A percentile compares a stretch with the other conserved stretches of the same genome.
Evolutionary conservation across 1,140 invertebrate species (phyloP).

Genomic region (Orius insidiosus): DNA sequence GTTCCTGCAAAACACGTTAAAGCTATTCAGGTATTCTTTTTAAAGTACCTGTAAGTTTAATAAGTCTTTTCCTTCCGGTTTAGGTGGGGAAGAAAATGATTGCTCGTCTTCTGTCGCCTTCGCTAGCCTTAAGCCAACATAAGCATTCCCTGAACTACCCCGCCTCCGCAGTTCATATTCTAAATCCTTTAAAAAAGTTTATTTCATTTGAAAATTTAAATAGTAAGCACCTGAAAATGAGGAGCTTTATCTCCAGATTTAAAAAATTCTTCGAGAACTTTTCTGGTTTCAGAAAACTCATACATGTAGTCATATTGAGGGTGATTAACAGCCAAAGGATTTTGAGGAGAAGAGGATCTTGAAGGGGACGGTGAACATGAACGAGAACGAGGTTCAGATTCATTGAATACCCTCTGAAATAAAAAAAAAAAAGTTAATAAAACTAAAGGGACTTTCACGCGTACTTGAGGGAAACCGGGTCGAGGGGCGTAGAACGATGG

Average conservation of each 20-base stretch:
- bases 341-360: conserved; percentile 24
- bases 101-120: conserved; percentile 29
- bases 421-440: not conserved
- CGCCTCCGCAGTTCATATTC: conserved; percentile 63
- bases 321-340: conserved; percentile 8
- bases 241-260: conserved; percentile 43
- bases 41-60: conserved; percentile 16
- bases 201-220: not conserved
- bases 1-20: conserved; percentile 13
- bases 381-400: conserved; percentile 22
- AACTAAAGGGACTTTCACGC: not conserved
- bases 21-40: not conserved
- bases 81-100: conserved; percentile 12
- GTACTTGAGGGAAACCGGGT: conserved; percentile 48
- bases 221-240: conserved; percentile 22
- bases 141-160: conserved; percentile 42
- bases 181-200: conserved; percentile 37
- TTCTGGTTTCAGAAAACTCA: conserved; percentile 77
- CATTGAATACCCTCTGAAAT: conserved; percentile 21
- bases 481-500: conserved; percentile 45
- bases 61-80: conserved; percentile 16
- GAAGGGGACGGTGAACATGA: conserved; percentile 22
- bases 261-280: conserved; percentile 82
- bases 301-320: conserved; percentile 64
- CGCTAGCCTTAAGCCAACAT: conserved; percentile 61